Percentiles rank a stretch among this genome's conserved stretches.
phyloP scores from a whole-genome alignment of 2,113 vertebrate species.

The Albula goreensis region DNA sequence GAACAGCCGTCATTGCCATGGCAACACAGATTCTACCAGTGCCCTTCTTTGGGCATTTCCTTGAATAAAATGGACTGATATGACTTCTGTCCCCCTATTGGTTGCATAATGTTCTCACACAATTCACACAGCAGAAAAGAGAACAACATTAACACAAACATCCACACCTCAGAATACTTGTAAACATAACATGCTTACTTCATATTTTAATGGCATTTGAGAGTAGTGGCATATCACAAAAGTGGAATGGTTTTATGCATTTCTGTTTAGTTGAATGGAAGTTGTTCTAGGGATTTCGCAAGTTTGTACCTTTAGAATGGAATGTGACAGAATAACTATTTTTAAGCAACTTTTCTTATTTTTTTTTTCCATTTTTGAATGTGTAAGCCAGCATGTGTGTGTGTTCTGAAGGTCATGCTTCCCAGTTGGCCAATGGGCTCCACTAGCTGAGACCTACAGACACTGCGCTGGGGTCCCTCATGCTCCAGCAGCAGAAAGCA shows the following conservation, averaged over 20 bases:
- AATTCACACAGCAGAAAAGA: neutral
- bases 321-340: neutral
- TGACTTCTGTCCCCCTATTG: neutral
- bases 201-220: neutral
- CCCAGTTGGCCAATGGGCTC: too few relatives aligned
- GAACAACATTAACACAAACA: neutral
- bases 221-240: neutral
- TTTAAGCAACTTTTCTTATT: neutral
- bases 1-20: too few relatives aligned
- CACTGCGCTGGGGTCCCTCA: neutral
- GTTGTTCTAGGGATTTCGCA: neutral
- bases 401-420: neutral
- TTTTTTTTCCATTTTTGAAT: neutral
- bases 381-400: neutral
- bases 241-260: neutral
- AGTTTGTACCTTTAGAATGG: neutral
- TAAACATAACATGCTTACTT: neutral
- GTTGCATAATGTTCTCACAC: neutral
- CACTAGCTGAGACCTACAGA: neutral
- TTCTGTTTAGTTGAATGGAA: neutral
- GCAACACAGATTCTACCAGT: too few relatives aligned
- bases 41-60: neutral
- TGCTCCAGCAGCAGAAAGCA: too few relatives aligned
- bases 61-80: neutral
- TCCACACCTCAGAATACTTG: neutral